Base-by-base conservation (phyloP, 1,140 invertebrate species). In the Trichonephila clavipes region DNA sequence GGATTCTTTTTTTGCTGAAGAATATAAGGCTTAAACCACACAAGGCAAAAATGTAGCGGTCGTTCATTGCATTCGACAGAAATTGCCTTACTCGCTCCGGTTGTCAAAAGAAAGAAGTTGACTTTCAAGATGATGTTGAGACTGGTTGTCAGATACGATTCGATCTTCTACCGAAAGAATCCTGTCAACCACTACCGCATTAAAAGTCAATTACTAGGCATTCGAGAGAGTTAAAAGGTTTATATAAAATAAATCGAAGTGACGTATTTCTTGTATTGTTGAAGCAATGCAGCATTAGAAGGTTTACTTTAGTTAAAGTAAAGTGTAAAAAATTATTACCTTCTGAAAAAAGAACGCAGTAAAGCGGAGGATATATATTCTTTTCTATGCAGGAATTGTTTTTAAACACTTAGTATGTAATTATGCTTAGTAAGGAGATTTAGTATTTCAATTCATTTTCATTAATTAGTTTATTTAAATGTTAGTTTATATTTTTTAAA, bases 81-180 rank as follows among this genome's bases (percentile, higher is more conserved):
- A 77, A 77, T 40, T 40, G 28, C 72, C 16, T 28, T 16, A 6
- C 72, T 77, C 72, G 18, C 34, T 40, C 16, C 24, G 72, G 28
- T 34, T 77, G 72, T 77, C 72, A 77, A 77, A 77, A 77, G 72
- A 77, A 34, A 34, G 28, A 10, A 18, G 66, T 77, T 77, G 72
- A 34, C 72, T 77, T 77, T 77, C 18, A 77, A 77, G 34, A 77
- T 34, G 28, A 40, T 34, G 34, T 28, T 40, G 72, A 40, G 3
- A 77, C 18, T 34, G 28, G 72, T 7, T 77, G 28, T 51, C 24
- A 34, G 34, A 77, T 77, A 34, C 16, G 28, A 77, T 77, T 12
- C 72, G 72, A 28, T 40, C 34, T 34, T 40, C 28, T 34, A 19
- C 16, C 14, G 28, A 77, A 77, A 77, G 28, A 77, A 77, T 77